These are phyloP conservation scores for Carassius auratus DNA, from an alignment of 2,113 vertebrate species.

Conservation along the genomic window DNA sequence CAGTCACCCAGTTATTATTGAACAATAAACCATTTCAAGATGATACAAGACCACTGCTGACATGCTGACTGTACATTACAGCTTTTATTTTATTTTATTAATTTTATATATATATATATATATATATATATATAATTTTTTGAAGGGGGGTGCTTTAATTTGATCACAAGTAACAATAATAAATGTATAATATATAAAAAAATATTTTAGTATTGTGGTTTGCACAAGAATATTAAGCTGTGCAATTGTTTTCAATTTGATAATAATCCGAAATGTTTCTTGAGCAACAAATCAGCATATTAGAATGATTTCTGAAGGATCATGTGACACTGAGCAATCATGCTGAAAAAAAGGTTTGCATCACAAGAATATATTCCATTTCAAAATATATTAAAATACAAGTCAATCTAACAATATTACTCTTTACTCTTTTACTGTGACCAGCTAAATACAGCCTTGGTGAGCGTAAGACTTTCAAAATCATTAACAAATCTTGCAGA, in stretches of 20 bases:
- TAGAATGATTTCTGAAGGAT: neutral
- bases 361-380: neutral
- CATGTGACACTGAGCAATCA: neutral
- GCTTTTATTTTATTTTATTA: neutral
- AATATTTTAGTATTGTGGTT: neutral
- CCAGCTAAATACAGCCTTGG: neutral
- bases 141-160: neutral
- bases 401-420: neutral
- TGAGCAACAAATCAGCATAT: neutral
- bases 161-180: neutral
- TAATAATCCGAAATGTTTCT: neutral
- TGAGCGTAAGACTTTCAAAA: neutral
- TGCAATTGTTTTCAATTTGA: neutral
- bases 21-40: neutral
- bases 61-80: neutral
- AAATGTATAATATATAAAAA: neutral
- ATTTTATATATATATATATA: too few relatives aligned
- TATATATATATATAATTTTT: too few relatives aligned
- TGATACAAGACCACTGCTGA: neutral
- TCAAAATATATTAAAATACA: neutral
- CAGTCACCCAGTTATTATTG: neutral
- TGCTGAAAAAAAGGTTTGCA: too few relatives aligned
- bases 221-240: neutral
- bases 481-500: too few relatives aligned
- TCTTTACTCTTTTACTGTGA: neutral